Base-by-base conservation (phyloP, 1,140 invertebrate species). In the Batillaria attramentaria region DNA sequence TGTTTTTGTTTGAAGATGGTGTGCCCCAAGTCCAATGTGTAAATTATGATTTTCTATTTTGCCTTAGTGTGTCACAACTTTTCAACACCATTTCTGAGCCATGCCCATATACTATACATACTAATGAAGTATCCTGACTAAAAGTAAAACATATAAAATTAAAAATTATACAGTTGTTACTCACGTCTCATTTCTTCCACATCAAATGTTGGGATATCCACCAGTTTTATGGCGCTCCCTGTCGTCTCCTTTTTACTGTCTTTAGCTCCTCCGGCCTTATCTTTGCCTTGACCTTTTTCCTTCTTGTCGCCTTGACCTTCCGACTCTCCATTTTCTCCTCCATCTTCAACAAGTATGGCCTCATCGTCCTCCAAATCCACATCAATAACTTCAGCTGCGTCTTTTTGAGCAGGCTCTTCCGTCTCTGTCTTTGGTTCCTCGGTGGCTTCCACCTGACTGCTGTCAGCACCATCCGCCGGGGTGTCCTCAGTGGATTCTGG, bases 181-280 rank as follows among this genome's bases (percentile, higher is more conserved):
- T 16, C 33, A 62, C 57, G 57, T 31, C 57, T 62, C 57, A 62
- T 62, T 62, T 62, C 57, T 62, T 62, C 57, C 33, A 28, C 57
- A n/a, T 62, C 33, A 28, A 62, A 8, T 28, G 57, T 31, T 62
- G 57, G 57, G 57, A 62, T 62, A 31, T 62, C 57, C 33, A 28
- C 33, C 57, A 62, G 24, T 24, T 62, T 31, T 62, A 8, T 13
- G 57, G 24, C 57, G 8, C 33, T 31, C 57, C 33, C 57, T 28
- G 24, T 31, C n/a, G 8, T 62, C 33, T 62, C 57, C 57, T 62
- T 62, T 5, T 62, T 62, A 8, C 8, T n/a, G n/a, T 62, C 57
- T 62, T 13, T 62, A 31, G 8, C 57, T 8, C 8, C n/a, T 1
- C 24, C 57, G 24, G 1, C 33, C 33, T 24, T 62, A 28, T 62